Evolutionary conservation across 2,797 vertebrate genomes (phyloP).

Genomic region (Botia almorhae): DNA sequence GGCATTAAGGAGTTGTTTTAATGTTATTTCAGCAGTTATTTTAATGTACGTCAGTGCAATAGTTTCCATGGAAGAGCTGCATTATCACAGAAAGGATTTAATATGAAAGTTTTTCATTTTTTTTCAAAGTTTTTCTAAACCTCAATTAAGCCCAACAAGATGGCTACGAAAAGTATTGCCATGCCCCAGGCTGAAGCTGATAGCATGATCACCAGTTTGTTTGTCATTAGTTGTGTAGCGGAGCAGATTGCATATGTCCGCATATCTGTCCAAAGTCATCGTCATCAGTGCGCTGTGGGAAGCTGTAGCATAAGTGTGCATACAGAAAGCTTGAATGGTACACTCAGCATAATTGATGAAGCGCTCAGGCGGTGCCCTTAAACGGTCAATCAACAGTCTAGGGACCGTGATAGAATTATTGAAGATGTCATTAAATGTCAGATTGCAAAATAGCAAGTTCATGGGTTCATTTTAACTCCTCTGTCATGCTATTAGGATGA

Average conservation of each 20-base stretch:
- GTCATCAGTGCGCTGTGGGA: slow-evolving; percentile 79
- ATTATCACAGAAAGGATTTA: slow-evolving; percentile 67
- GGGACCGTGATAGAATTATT: slow-evolving; percentile 73
- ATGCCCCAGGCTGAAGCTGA: slow-evolving; percentile 57
- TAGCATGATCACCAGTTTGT: slow-evolving; percentile 67
- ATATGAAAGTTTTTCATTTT: slow-evolving; percentile 58
- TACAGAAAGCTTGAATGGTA: slow-evolving; percentile 78
- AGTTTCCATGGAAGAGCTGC: slow-evolving; percentile 62
- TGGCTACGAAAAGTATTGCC: slow-evolving; percentile 52
- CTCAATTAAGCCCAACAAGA: slow-evolving; percentile 61
- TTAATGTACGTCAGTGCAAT: slow-evolving; percentile 58
- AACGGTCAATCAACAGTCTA: slow-evolving; percentile 73
- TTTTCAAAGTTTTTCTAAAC: no score
- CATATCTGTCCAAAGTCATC: slow-evolving; percentile 81
- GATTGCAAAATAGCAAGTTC: slow-evolving; percentile 82
- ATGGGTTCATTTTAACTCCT: slow-evolving; percentile 78
- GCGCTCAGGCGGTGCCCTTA: slow-evolving; percentile 64
- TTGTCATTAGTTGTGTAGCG: slow-evolving; percentile 71
- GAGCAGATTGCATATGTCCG: slow-evolving; percentile 81
- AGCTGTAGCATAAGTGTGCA: slow-evolving; percentile 74
- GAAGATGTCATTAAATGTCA: slow-evolving; percentile 75
- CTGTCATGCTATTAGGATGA: slow-evolving; percentile 54
- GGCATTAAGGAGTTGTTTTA: slow-evolving; percentile 55
- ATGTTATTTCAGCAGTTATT: slow-evolving; percentile 42
- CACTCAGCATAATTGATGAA: slow-evolving; percentile 75